A percentile compares a stretch with the other conserved stretches of the same genome.
Evolutionary conservation across 1,140 invertebrate genomes (phyloP).

Genomic region (Achroia grisella): DNA sequence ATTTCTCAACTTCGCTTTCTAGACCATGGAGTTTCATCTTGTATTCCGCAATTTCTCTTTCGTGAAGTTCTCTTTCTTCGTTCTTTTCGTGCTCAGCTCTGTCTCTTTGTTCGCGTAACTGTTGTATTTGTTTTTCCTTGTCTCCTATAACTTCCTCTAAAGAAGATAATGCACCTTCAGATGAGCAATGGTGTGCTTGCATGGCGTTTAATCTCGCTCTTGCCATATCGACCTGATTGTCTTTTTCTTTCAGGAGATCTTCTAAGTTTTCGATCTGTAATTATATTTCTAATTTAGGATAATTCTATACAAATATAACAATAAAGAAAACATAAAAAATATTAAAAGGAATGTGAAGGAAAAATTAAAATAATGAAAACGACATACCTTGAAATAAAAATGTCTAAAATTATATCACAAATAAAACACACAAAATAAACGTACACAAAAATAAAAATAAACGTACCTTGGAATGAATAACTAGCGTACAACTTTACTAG

Average conservation of each 20-base stretch:
- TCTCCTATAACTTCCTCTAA: slow-evolving; percentile 97
- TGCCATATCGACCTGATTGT: slow-evolving; percentile 97
- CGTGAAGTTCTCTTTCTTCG: slow-evolving; percentile 95
- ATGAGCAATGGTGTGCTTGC: slow-evolving; percentile 94
- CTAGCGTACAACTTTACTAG: neutral
- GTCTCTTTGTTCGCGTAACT: slow-evolving; percentile 91
- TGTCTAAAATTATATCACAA: slow-evolving; percentile 12
- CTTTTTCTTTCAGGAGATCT: slow-evolving; percentile 97
- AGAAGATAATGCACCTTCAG: slow-evolving; percentile 91
- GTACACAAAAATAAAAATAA: neutral
- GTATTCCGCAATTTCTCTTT: slow-evolving; percentile 94
- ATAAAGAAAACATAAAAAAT: slow-evolving; percentile 14
- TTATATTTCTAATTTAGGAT: neutral
- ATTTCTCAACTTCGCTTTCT: slow-evolving; percentile 93
- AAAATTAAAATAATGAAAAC: slow-evolving; percentile 17
- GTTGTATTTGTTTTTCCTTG: slow-evolving; percentile 96
- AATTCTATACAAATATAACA: slow-evolving; percentile 4
- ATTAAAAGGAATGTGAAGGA: neutral
- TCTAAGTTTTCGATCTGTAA: slow-evolving; percentile 96
- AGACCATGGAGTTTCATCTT: slow-evolving; percentile 94
- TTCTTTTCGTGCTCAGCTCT: slow-evolving; percentile 96
- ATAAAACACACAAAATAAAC: slow-evolving; percentile 7
- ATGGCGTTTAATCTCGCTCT: slow-evolving; percentile 90
- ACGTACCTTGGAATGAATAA: neutral
- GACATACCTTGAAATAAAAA: slow-evolving; percentile 26